Evolutionary conservation across 2,888 invertebrate genomes (phyloP), one percentile per base, ranked within the genome.

Genomic region (Melinopterus prodromus): DNA sequence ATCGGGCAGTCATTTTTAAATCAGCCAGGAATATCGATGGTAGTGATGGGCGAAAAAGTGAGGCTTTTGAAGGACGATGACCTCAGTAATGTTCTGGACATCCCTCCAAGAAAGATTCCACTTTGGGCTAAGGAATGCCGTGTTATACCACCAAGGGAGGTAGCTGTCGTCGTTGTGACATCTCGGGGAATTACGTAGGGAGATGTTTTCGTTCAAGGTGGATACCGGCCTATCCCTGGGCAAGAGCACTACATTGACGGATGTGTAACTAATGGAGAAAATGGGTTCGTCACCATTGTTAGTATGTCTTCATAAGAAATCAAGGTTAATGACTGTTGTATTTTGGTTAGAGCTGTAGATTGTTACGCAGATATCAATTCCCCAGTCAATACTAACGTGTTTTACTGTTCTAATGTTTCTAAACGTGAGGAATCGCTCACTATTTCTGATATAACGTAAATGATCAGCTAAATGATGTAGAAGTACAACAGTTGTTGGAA

Each of bases 1-100:
- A 53, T 80, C 12, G 80, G 80, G 14, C 80, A 81, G 76, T 36
- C 75, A 6, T 81, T 81, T 74, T 6, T 81, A 14, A 80, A 78
- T 71, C 38, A 35, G 53, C 53, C 53, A 53, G 53, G 53, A 53
- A 53, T 53, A 53, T 53, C 53, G 53, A 53, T 74, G 72, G 72
- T 78, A n/a, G 70, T 77, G 26, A 35, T 35, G 15, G 77, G 77
- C 15, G 70, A 77, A 26, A 77, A 14, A 36, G 77, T 77, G 14
- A 77, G 77, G 69, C 16, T 77, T 69, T 16, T 77, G 12, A 69
- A 26, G 16, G 7, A 70, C 9, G 70, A 77, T 35, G 75, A 78
- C 15, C 53, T 75, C 26, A 53, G 26, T 70, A 26, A 69, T n/a
- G 69, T 26, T 36, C 74, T 75, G 75, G 35, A 69, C 74, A 36